phyloP scores from a whole-genome alignment of 2,113 vertebrate species.

The Suncus etruscus region DNA sequence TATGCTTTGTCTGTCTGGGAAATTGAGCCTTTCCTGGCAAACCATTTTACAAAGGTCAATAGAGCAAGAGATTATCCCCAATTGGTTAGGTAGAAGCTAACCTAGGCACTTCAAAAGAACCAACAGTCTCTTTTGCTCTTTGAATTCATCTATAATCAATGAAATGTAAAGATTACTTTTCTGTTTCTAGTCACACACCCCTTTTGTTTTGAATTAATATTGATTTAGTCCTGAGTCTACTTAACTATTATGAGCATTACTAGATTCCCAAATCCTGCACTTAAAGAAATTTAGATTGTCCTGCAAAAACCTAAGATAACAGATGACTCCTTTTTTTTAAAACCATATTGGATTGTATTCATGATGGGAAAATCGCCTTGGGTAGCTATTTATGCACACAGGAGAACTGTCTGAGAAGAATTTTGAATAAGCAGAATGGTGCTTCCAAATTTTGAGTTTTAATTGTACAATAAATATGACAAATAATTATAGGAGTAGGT shows the following conservation, averaged over 20 bases:
- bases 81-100: slow-evolving; percentile 52
- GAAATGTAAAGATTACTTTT: slow-evolving; percentile 66
- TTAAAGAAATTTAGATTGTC: slow-evolving; percentile 64
- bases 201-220: slow-evolving; percentile 71
- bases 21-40: slow-evolving; percentile 65
- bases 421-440: slow-evolving; percentile 27
- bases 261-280: slow-evolving; percentile 38
- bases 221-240: slow-evolving; percentile 67
- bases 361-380: slow-evolving; percentile 6
- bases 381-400: neutral
- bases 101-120: slow-evolving; percentile 59
- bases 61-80: slow-evolving; percentile 61
- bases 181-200: slow-evolving; percentile 29
- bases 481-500: neutral
- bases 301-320: slow-evolving; percentile 63
- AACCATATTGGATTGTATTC: slow-evolving; percentile 43
- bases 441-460: slow-evolving; percentile 43
- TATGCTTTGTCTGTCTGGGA: slow-evolving; percentile 37
- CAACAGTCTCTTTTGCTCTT: slow-evolving; percentile 24
- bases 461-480: neutral
- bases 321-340: neutral
- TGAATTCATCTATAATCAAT: slow-evolving; percentile 70
- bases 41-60: slow-evolving; percentile 66
- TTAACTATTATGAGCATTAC: slow-evolving; percentile 61
- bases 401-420: slow-evolving; percentile 1